phyloP scores from a whole-genome alignment of 2,888 invertebrate species.

The Baronia brevicornis region DNA sequence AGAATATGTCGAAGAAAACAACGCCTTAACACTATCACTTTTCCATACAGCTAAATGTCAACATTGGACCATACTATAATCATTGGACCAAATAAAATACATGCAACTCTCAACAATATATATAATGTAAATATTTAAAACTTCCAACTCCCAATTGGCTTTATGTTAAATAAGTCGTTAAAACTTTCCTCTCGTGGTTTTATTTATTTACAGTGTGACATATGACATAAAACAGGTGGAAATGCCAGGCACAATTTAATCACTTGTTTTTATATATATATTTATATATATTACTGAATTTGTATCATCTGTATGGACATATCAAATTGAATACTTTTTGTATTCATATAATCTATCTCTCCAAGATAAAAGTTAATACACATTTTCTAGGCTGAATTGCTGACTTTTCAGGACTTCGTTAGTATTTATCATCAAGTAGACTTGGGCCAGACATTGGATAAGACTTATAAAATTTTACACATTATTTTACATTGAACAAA shows the following conservation, averaged over 20 bases:
- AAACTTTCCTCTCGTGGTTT: conserved; percentile 26
- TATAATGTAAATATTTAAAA: conserved; percentile 40
- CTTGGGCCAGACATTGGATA: too few species aligned
- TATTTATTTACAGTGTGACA: conserved; percentile 29
- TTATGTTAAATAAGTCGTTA: conserved; percentile 36
- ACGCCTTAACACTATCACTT: conserved; percentile 39
- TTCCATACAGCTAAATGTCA: conserved; percentile 47
- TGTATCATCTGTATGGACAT: too few species aligned
- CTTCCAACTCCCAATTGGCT: conserved; percentile 41
- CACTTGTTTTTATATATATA: too few species aligned
- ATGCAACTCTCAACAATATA: conserved; percentile 64
- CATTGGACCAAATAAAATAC: conserved; percentile 67
- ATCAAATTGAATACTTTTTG: too few species aligned
- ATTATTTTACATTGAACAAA: too few species aligned
- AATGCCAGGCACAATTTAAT: conserved; percentile 28
- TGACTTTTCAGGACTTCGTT: too few species aligned
- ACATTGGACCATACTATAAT: conserved; percentile 59
- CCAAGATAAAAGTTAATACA: too few species aligned
- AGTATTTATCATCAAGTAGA: too few species aligned
- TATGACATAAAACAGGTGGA: conserved; percentile 19
- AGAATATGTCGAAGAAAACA: conserved; percentile 18
- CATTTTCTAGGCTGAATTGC: conserved; percentile 31
- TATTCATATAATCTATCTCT: too few species aligned
- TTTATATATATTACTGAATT: too few species aligned
- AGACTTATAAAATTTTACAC: too few species aligned